A percentile compares a stretch with the other conserved stretches of the same genome.
These are phyloP conservation scores for Nyctibius bracteatus DNA, from an alignment of 2,113 vertebrate species.

Conservation along the genomic window DNA sequence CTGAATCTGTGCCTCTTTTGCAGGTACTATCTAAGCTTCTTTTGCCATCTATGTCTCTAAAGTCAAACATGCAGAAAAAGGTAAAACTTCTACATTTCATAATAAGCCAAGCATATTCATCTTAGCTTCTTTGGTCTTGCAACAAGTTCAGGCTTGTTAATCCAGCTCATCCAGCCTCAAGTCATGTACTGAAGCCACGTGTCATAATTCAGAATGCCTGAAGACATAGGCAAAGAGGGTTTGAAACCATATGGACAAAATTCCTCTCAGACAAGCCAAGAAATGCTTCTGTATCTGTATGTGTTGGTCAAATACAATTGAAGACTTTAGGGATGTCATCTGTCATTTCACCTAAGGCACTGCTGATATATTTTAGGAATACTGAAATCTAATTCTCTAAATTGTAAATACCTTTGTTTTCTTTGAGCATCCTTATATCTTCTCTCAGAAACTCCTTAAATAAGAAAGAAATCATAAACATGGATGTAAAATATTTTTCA, in stretches of 20 bases:
- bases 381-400: background rate
- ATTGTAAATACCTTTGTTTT: background rate
- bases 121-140: background rate
- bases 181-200: background rate
- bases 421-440: background rate
- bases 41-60: background rate
- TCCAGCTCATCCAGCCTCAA: background rate
- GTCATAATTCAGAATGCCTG: background rate
- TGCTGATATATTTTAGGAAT: background rate
- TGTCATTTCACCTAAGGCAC: background rate
- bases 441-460: background rate
- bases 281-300: background rate
- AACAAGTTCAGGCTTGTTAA: background rate
- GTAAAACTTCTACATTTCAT: background rate
- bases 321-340: background rate
- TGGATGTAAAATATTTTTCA: background rate
- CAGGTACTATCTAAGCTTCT: background rate
- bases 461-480: background rate
- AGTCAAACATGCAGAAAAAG: background rate
- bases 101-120: background rate
- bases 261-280: background rate
- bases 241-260: background rate
- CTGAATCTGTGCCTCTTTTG: background rate
- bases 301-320: background rate
- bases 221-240: background rate